Percentiles rank a stretch among this genome's conserved stretches.
phyloP scores from a whole-genome alignment of 2,888 invertebrate species.

The Nebria brevicollis region DNA sequence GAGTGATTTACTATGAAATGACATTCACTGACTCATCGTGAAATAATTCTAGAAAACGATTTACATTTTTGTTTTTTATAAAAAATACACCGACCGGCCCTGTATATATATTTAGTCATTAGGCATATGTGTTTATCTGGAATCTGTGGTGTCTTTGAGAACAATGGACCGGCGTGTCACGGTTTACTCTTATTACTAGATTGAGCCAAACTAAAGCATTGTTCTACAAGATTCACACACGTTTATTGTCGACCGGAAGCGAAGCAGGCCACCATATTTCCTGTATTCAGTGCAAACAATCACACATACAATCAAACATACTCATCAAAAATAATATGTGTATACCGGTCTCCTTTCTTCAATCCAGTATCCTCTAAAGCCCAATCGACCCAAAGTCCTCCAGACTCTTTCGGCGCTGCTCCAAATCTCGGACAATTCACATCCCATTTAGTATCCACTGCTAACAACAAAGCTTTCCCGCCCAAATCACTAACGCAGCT shows the following conservation, averaged over 20 bases:
- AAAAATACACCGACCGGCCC: not conserved
- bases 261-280: not conserved
- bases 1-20: not conserved
- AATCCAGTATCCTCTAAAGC: constrained; percentile 80
- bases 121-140: not conserved
- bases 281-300: not conserved
- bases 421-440: constrained; percentile 79
- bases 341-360: constrained; percentile 73
- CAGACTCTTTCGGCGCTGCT: constrained; percentile 73
- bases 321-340: not conserved
- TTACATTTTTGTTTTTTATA: not conserved
- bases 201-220: not conserved
- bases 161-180: not conserved
- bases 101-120: not conserved
- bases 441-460: constrained; percentile 76
- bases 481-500: constrained; percentile 17
- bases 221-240: not conserved
- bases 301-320: not conserved
- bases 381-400: constrained; percentile 82
- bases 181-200: not conserved
- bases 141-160: not conserved
- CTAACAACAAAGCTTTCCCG: constrained; percentile 65
- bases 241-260: not conserved
- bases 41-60: not conserved
- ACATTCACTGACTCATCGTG: not conserved